Percentiles rank a stretch among this genome's conserved stretches.
Evolutionary conservation across 35 echinoderm and acorn worm species (phyloP).

Genomic region (Patiria miniata): DNA sequence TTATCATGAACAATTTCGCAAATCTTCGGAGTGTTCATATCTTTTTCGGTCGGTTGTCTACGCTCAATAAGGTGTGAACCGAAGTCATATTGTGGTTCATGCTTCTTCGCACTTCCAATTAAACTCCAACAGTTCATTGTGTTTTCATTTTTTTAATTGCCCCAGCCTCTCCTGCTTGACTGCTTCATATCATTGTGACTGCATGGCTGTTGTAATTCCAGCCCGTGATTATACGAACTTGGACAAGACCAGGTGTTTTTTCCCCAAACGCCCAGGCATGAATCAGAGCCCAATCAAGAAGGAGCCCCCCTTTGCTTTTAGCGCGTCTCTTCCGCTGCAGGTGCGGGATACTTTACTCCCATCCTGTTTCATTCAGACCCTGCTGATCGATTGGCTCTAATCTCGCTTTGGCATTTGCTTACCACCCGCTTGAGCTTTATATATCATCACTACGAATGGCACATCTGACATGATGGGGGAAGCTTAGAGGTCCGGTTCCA

Average conservation of each 20-base stretch:
- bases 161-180: neutral
- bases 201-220: neutral
- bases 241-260: neutral
- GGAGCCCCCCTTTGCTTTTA: conserved; percentile 3
- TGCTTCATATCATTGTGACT: neutral
- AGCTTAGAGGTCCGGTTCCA: neutral
- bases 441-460: neutral
- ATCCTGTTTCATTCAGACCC: conserved; percentile 15
- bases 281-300: neutral
- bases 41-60: no score
- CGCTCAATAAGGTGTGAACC: no score
- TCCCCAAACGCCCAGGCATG: no score
- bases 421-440: neutral
- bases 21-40: no score
- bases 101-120: no score
- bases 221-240: neutral
- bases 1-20: no score
- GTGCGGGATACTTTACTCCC: neutral
- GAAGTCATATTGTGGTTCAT: no score
- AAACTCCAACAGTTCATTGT: no score
- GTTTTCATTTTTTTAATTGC: neutral
- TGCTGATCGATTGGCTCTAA: conserved; percentile 17
- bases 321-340: conserved; percentile 17
- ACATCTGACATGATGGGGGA: neutral
- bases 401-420: conserved; percentile 17